Evolutionary conservation across 2,797 vertebrate species (phyloP).

Genomic region (Megaceryle alcyon): DNA sequence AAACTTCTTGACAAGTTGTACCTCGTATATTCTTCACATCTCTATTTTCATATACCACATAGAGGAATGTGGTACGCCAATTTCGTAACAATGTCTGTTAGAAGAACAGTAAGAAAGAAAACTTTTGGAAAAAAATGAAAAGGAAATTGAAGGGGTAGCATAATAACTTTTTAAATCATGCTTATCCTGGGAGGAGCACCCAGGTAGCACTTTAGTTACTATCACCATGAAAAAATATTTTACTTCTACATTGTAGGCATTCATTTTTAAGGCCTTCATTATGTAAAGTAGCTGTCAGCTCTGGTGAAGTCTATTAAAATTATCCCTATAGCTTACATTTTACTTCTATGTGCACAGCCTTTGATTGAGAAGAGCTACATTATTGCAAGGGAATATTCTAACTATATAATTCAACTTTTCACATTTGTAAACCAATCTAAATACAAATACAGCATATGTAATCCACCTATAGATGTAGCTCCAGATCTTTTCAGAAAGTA

Average conservation of each 20-base stretch:
- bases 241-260: not conserved
- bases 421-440: not conserved
- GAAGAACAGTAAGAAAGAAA: not conserved
- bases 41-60: not conserved
- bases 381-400: not conserved
- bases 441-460: not conserved
- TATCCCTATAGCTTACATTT: conserved; percentile 1
- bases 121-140: not conserved
- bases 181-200: not conserved
- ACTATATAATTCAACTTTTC: not conserved
- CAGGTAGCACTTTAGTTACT: not conserved
- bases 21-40: not conserved
- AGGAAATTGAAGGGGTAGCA: not conserved
- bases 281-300: not conserved
- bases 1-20: not conserved
- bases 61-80: not conserved
- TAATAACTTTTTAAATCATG: not conserved
- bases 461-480: not conserved
- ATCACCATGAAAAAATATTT: not conserved
- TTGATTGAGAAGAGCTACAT: not conserved
- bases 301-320: not conserved
- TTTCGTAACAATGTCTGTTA: not conserved
- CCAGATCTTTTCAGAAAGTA: not conserved
- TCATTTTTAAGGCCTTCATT: not conserved
- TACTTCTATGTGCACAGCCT: not conserved